Evolutionary conservation across 1,140 invertebrate species (phyloP), one percentile per base, ranked within the genome.

Genomic region (Heliconius eleuchia): DNA sequence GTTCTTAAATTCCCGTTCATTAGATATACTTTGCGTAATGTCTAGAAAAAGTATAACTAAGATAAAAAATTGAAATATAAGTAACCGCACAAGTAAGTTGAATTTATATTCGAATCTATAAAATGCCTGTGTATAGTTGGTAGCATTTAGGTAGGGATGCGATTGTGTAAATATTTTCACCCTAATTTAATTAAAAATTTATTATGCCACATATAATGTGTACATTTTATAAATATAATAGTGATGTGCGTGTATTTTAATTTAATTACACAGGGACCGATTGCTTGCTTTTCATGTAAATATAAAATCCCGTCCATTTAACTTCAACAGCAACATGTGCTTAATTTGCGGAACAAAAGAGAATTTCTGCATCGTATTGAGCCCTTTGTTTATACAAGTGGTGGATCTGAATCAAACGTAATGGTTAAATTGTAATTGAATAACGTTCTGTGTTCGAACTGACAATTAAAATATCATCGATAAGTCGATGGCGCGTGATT

Each of bases 351-450:
- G 23, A 66, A 66, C 60, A 30, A 66, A 30, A 66, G 60, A 66
- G n/a, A 66, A 66, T 66, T 66, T 66, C 60, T 66, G 60, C 60
- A 66, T 5, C 60, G 27, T 66, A 66, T 66, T 66, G 27, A 66
- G 11, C 27, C 60, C 60, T 66, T 66, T 66, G 60, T 66, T 30
- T 66, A 30, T 30, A 27, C 30, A 66, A 66, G 60, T 66, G 60
- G 23, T 30, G 27, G 27, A 66, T 66, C 60, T 66, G 60, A 66
- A 66, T 66, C 60, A 66, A 66, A 66, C 60, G 30, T 66, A 66
- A 66, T 27, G 60, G 60, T 30, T 66, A 66, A 66, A 66, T 66
- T 66, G 60, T 30, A 66, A 66, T 66, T 6, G 60, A 66, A 30
- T 27, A 66, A 30, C 27, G 23, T 30, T 30, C 55, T 57, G 55